Evolutionary conservation across 2,888 invertebrate genomes (phyloP).

Genomic region (Ophraella communa): DNA sequence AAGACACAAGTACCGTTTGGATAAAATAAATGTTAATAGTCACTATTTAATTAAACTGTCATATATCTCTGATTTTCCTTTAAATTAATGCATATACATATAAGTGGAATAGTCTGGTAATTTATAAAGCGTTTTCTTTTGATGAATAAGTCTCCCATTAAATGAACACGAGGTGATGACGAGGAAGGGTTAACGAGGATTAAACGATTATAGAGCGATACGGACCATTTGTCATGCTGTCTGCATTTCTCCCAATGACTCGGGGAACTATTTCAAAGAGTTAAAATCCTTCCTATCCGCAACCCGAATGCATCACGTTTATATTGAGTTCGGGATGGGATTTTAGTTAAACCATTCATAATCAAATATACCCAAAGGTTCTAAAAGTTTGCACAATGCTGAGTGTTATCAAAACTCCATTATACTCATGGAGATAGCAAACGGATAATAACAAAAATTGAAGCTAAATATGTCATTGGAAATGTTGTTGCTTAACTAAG

Average conservation of each 20-base stretch:
- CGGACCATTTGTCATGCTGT: constrained; percentile 60
- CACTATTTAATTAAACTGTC: too few relatives aligned
- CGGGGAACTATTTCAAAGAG: constrained; percentile 26
- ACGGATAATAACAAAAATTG: too few relatives aligned
- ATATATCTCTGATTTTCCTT: too few relatives aligned
- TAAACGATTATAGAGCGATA: constrained; percentile 61
- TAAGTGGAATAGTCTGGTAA: background rate
- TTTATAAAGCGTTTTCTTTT: constrained; percentile 23
- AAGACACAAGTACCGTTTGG: too few relatives aligned
- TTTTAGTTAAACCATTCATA: background rate
- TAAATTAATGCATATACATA: background rate
- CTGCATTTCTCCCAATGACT: constrained; percentile 44
- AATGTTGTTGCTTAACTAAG: too few relatives aligned
- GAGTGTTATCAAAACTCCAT: background rate
- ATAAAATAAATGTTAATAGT: too few relatives aligned
- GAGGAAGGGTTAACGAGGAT: constrained; percentile 61
- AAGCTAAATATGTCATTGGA: too few relatives aligned
- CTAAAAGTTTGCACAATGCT: background rate
- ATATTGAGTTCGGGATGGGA: background rate
- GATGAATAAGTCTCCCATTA: constrained; percentile 44
- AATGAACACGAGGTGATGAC: constrained; percentile 54
- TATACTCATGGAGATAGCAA: background rate
- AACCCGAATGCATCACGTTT: background rate
- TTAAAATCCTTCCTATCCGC: background rate
- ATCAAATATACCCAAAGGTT: background rate